Conservation (phyloP, 2,113 vertebrate species). For the Agapornis roseicollis region DNA sequence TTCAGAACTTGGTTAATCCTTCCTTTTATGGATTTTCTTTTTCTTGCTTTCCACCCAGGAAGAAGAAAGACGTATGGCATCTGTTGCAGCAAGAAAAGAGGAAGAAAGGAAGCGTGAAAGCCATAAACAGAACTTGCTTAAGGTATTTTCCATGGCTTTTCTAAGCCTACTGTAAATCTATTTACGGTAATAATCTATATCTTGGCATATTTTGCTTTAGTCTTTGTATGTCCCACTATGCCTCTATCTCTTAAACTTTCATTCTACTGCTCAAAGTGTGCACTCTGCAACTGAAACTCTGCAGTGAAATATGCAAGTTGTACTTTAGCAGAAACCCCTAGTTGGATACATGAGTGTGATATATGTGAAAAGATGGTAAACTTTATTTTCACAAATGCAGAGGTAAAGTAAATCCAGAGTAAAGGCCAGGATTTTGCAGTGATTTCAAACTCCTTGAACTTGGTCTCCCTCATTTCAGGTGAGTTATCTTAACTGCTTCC, state of each 20-base stretch:
- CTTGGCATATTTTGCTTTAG: not conserved
- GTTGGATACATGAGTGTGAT: not conserved
- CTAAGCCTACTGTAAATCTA: not conserved
- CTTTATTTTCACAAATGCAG: not conserved
- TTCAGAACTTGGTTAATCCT: not conserved
- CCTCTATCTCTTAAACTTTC: not conserved
- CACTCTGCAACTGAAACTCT: not conserved
- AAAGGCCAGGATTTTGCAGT: not conserved
- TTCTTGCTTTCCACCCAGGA: constrained; percentile 76
- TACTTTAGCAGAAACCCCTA: not conserved
- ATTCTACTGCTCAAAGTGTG: not conserved
- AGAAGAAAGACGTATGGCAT: constrained; percentile 96
- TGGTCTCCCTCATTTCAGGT: not conserved
- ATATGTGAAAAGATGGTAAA: not conserved
- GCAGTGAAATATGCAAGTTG: not conserved
- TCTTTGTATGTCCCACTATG: not conserved
- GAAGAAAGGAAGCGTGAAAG: constrained; percentile 96
- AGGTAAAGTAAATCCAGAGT: not conserved
- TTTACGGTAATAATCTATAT: not conserved
- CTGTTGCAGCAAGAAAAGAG: constrained; percentile 89
- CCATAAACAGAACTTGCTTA: constrained; percentile 90
- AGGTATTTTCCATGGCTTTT: constrained; percentile 76
- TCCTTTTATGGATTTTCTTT: not conserved
- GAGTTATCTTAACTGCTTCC: not conserved
- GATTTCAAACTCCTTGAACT: not conserved